Conservation (phyloP, 2,113 vertebrate genomes). For the Eulemur rufifrons region DNA sequence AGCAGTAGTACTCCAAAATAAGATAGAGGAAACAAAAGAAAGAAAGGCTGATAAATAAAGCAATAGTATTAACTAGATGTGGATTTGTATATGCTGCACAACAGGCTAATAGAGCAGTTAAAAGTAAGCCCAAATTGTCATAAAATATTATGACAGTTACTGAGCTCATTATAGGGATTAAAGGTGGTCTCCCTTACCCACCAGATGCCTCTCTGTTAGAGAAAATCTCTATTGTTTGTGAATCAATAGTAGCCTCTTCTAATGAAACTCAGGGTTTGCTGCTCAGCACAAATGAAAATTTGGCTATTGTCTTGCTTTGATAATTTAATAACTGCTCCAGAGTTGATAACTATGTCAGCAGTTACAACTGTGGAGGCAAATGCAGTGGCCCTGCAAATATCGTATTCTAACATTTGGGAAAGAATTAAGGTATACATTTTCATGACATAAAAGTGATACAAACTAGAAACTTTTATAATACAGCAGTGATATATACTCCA, state of each 20-base stretch:
- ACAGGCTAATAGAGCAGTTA: not conserved
- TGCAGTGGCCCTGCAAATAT: not conserved
- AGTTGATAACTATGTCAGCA: not conserved
- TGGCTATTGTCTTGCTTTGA: not conserved
- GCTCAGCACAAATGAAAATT: not conserved
- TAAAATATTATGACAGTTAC: not conserved
- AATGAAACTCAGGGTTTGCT: not conserved
- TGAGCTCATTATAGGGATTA: conserved; percentile 1
- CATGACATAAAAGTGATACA: not conserved
- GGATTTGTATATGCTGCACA: not conserved
- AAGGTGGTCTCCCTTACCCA: not conserved
- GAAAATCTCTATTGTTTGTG: not conserved
- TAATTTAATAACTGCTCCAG: not conserved
- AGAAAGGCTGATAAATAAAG: not conserved
- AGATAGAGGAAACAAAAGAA: not conserved
- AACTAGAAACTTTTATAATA: not conserved
- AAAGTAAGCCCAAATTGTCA: not conserved
- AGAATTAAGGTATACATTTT: not conserved
- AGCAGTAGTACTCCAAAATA: not conserved
- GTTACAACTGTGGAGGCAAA: not conserved
- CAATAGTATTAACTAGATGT: not conserved
- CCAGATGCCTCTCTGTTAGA: not conserved
- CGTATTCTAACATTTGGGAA: not conserved
- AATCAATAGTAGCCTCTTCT: not conserved
- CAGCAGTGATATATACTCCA: not conserved